These are phyloP conservation scores for Chrysolina oricalcia DNA, from an alignment of 2,888 invertebrate genomes.

Conservation along the genomic window DNA sequence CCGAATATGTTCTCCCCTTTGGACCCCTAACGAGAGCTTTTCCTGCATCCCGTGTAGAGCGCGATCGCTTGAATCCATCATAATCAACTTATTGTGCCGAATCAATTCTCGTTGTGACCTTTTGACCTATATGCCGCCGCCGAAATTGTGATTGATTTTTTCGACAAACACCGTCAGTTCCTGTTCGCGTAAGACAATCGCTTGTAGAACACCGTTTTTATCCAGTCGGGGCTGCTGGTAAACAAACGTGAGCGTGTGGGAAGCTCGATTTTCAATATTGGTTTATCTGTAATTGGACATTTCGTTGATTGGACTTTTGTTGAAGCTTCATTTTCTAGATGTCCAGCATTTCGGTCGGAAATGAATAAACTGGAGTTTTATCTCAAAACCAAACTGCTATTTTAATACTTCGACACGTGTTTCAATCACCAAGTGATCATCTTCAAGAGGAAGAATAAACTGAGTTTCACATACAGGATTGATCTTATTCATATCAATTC, in stretches of 20 bases:
- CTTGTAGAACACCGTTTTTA: background rate
- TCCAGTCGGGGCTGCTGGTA: background rate
- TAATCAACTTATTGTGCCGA: constrained; percentile 35
- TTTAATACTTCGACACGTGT: too few species aligned
- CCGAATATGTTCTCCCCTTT: background rate
- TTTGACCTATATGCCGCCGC: constrained; percentile 19
- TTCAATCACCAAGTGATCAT: too few species aligned
- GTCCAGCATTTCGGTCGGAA: too few species aligned
- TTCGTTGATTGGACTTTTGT: too few species aligned
- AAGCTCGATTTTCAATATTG: background rate
- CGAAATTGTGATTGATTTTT: constrained; percentile 35
- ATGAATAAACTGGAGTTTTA: too few species aligned
- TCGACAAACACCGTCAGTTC: constrained; percentile 11
- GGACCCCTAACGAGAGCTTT: background rate
- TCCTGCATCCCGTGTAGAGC: background rate
- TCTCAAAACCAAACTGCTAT: too few species aligned
- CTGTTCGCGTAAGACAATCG: background rate
- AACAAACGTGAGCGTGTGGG: background rate
- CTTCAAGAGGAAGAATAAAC: too few species aligned
- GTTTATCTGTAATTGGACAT: background rate
- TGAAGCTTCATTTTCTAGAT: too few species aligned
- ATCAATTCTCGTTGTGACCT: constrained; percentile 22
- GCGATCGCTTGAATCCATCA: constrained; percentile 22
- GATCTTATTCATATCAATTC: too few species aligned
- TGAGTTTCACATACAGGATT: too few species aligned